Evolutionary conservation across 2,113 vertebrate species (phyloP), one percentile per base, ranked within the genome.

Genomic region (Apaloderma vittatum): DNA sequence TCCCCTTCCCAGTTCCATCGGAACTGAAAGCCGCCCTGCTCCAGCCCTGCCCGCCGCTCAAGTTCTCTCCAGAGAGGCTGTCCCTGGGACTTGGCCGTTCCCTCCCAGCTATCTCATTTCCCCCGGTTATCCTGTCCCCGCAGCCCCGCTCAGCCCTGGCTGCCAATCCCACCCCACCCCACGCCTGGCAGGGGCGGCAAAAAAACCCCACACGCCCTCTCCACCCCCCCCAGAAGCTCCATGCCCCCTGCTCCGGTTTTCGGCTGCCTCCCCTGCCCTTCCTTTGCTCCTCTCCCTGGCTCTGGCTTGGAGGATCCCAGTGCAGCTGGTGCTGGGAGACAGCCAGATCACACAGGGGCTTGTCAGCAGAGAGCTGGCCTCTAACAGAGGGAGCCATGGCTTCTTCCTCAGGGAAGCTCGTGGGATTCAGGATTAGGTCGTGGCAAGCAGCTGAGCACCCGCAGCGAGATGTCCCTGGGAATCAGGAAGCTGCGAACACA

Each of bases 211-310:
- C 5, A 17, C 36, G 52, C 37, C 32, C 19, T 12, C 66, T 48
- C 49, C 19, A 57, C 12, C 5, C 27, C 32, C 21, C 15, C 40
- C 8, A 66, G 26, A 8, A 76, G 55, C 45, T 17, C 18, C 18
- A 46, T 7, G 16, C 40, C 7, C 34, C 26, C 27, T 23, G 12
- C 18, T 68, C n/a, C 55, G 51, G 51, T 52, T 86, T 54, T n/a
- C 2, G 1, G 68, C 68, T 63, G 51, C n/a, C 57, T 70, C 7
- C 54, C 43, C 11, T 75, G 58, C 30, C 30, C 40, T 40, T 32
- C 4, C 3, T 29, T 83, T 0, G 0, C 37, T 81, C 32, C 24
- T 49, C 8, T 49, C 21, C 16, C 27, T 29, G n/a, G 12, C 24
- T 58, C 7, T 51, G n/a, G 26, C 74, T 58, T 2, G 1, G 29